A percentile compares a stretch with the other conserved stretches of the same genome.
phyloP scores from a whole-genome alignment of 2,113 vertebrate species.

The Gyps fulvus region DNA sequence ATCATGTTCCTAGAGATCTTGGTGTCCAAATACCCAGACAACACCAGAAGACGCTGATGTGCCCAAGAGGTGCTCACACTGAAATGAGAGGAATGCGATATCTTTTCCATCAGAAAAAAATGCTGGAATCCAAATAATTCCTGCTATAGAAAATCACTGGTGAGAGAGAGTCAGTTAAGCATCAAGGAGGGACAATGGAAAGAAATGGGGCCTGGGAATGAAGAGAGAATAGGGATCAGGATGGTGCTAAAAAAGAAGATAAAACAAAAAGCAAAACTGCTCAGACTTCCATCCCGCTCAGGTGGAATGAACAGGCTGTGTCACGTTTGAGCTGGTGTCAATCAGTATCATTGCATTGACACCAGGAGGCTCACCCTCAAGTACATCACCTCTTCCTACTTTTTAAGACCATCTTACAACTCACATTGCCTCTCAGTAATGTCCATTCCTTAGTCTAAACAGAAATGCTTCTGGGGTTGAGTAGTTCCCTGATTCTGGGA shows the following conservation, averaged over 20 bases:
- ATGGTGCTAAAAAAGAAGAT: neutral
- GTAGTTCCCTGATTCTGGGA: neutral
- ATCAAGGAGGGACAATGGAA: neutral
- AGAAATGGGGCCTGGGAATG: neutral
- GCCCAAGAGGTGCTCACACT: no score
- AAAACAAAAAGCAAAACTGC: neutral
- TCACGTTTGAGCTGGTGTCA: neutral
- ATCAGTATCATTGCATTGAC: neutral
- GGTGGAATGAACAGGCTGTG: neutral
- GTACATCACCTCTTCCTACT: neutral
- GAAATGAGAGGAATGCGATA: rapidly evolving
- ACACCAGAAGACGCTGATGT: neutral
- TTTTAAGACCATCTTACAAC: neutral
- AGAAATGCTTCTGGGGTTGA: neutral
- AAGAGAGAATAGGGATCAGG: neutral
- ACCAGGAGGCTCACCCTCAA: neutral
- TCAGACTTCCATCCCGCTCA: neutral
- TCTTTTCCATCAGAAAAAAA: neutral
- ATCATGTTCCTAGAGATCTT: neutral
- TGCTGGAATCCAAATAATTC: neutral
- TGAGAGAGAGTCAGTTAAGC: neutral
- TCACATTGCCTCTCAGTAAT: neutral
- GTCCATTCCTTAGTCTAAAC: neutral
- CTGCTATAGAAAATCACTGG: neutral
- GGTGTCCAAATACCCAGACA: neutral